A percentile compares a stretch with the other conserved stretches of the same genome.
Conservation (phyloP, 1,140 invertebrate genomes). For the Palaemon carinicauda region DNA sequence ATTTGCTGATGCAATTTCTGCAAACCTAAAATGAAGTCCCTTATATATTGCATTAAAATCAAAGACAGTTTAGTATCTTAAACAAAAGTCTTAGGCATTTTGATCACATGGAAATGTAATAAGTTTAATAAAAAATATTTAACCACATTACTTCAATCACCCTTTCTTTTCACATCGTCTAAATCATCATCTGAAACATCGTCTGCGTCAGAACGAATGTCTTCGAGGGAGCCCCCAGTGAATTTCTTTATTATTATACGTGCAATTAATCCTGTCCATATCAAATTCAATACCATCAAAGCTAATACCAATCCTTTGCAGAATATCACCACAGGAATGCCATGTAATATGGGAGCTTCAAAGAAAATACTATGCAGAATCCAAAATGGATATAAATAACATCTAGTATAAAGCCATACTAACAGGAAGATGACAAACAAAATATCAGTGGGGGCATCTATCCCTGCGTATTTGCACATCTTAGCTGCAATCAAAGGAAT, state of each 20-base stretch:
- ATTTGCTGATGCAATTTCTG: too few species aligned
- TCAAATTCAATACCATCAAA: slow-evolving; percentile 4
- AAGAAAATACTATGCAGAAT: slow-evolving; percentile 83
- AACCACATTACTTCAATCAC: too few species aligned
- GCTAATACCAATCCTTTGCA: neutral
- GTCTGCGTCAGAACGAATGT: slow-evolving; percentile 28
- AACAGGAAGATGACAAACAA: slow-evolving; percentile 88
- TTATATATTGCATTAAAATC: too few species aligned
- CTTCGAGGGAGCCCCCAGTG: neutral
- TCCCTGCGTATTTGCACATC: slow-evolving; percentile 88
- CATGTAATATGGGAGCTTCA: slow-evolving; percentile 81
- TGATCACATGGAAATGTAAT: too few species aligned
- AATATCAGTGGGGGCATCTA: slow-evolving; percentile 81
- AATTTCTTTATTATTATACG: slow-evolving; percentile 17
- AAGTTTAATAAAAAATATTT: too few species aligned
- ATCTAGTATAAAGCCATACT: slow-evolving; percentile 85
- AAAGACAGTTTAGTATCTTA: too few species aligned
- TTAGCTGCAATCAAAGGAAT: slow-evolving; percentile 78
- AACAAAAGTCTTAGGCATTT: too few species aligned
- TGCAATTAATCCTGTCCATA: slow-evolving; percentile 33
- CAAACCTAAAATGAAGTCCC: too few species aligned
- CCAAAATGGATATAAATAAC: slow-evolving; percentile 87
- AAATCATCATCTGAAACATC: neutral
- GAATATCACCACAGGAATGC: slow-evolving; percentile 94
- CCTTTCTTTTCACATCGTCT: neutral